Conservation (phyloP, 2,888 invertebrate genomes). For the Lasius platythorax region DNA sequence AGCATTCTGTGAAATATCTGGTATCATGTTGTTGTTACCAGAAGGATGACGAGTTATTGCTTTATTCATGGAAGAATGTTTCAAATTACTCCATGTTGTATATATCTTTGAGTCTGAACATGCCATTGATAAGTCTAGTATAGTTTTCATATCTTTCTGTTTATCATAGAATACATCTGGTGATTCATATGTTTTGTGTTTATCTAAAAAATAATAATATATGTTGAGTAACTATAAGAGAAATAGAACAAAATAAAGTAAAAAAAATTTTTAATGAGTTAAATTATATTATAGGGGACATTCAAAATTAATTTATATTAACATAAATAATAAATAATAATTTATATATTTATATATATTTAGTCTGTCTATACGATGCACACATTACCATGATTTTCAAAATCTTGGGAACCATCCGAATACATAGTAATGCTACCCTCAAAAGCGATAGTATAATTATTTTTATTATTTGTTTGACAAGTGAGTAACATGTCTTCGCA, state of each 20-base stretch:
- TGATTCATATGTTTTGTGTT: slow-evolving; percentile 82
- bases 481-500: slow-evolving; percentile 96
- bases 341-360: neutral
- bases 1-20: slow-evolving; percentile 80
- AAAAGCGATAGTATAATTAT: slow-evolving; percentile 98
- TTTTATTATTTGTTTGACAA: slow-evolving; percentile 95
- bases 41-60: slow-evolving; percentile 90
- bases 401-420: slow-evolving; percentile 89
- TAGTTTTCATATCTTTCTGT: slow-evolving; percentile 80
- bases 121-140: slow-evolving; percentile 92
- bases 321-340: neutral
- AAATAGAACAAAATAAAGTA: neutral
- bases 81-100: slow-evolving; percentile 96
- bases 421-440: slow-evolving; percentile 95
- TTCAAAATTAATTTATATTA: neutral
- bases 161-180: slow-evolving; percentile 81
- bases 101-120: slow-evolving; percentile 94
- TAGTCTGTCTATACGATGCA: slow-evolving; percentile 55
- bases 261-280: slow-evolving; percentile 11
- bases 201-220: slow-evolving; percentile 77
- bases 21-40: slow-evolving; percentile 90
- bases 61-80: slow-evolving; percentile 88
- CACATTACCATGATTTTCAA: slow-evolving; percentile 85
- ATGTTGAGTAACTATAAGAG: neutral
- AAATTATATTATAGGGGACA: neutral